These are phyloP conservation scores for Sphaeramia orbicularis DNA, from an alignment of 2,797 vertebrate species.

Conservation along the genomic window DNA sequence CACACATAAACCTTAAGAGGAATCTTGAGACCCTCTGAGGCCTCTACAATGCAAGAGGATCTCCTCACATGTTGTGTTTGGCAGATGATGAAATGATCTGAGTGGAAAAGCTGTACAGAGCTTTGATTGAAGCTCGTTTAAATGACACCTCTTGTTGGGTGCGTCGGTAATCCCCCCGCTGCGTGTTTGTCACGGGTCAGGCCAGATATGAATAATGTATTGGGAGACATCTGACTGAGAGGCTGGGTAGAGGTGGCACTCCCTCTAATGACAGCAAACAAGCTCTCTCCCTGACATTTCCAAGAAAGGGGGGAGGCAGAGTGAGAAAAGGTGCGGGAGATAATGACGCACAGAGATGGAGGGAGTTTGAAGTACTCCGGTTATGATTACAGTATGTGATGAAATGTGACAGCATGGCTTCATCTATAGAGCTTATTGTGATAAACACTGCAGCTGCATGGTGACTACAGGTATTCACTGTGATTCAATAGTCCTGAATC, in stretches of 20 bases:
- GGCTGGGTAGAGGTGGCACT: conserved; percentile 73
- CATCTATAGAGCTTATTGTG: conserved; percentile 28
- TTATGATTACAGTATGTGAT: conserved; percentile 40
- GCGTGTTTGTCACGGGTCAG: conserved; percentile 69
- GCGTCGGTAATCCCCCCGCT: conserved; percentile 57
- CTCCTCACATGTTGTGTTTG: conserved; percentile 35
- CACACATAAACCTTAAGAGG: conserved; percentile 15
- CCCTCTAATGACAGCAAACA: conserved; percentile 76
- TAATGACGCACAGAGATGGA: conserved; percentile 30
- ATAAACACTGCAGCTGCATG: conserved; percentile 15
- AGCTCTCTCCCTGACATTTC: conserved; percentile 72
- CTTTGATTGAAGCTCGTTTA: conserved; percentile 69
- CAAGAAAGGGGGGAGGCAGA: conserved; percentile 19
- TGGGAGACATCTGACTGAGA: conserved; percentile 72
- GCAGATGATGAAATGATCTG: conserved; percentile 48
- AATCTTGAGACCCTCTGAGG: conserved; percentile 4
- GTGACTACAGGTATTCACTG: background rate
- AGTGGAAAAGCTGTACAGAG: conserved; percentile 24
- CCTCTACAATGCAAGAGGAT: conserved; percentile 6
- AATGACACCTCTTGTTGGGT: conserved; percentile 66
- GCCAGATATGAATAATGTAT: conserved; percentile 82
- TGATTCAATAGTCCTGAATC: conserved; percentile 31
- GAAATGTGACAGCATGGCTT: conserved; percentile 42
- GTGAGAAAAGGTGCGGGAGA: background rate
- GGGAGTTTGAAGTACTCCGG: conserved; percentile 32